A percentile compares a stretch with the other conserved stretches of the same genome.
These are phyloP conservation scores for Agrochola macilenta DNA, from an alignment of 2,888 invertebrate species.

Conservation along the genomic window DNA sequence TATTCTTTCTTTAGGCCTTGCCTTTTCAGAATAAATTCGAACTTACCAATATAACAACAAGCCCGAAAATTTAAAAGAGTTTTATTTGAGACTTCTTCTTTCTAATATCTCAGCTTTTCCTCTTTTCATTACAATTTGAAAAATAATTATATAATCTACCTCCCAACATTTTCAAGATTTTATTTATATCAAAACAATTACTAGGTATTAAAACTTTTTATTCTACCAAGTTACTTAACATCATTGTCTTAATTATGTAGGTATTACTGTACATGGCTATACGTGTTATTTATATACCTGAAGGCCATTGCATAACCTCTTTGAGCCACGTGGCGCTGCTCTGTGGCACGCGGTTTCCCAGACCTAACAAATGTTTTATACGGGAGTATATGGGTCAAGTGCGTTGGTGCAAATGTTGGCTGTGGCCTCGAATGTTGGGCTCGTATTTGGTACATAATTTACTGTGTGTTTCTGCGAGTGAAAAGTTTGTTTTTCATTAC, in stretches of 20 bases:
- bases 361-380: conserved; percentile 15
- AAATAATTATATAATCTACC: too few species aligned
- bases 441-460: not conserved
- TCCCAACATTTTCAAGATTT: not conserved
- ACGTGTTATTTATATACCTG: conserved; percentile 18
- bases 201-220: not conserved
- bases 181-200: not conserved
- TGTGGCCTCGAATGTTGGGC: conserved; percentile 22
- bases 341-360: conserved; percentile 27
- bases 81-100: too few species aligned
- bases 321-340: conserved; percentile 40
- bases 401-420: conserved; percentile 34
- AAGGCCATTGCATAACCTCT: conserved; percentile 54
- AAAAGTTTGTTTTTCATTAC: not conserved
- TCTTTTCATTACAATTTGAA: too few species aligned
- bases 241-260: not conserved
- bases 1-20: too few species aligned
- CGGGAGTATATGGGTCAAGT: conserved; percentile 48
- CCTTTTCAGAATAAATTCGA: too few species aligned
- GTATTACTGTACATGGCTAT: conserved; percentile 3
- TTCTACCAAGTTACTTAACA: not conserved
- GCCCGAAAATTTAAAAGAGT: too few species aligned
- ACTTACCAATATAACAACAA: too few species aligned
- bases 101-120: too few species aligned
- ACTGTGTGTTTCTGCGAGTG: not conserved